Evolutionary conservation across 2,888 invertebrate species (phyloP), one percentile per base, ranked within the genome.

Genomic region (Agriotes lineatus): DNA sequence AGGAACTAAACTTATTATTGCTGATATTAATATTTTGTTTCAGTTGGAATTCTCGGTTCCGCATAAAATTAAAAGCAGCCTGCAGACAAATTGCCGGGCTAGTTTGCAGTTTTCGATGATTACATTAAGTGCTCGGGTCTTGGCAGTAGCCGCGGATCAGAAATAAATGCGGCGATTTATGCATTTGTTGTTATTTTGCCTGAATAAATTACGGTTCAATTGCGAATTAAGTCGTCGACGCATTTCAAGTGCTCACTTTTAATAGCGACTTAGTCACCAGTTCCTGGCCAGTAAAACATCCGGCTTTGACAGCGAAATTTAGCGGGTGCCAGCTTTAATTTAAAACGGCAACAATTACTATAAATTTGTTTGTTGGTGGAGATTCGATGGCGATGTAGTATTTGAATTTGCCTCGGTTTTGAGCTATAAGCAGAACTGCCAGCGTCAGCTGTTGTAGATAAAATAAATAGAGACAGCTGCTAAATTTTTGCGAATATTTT

Each of bases 281-380:
- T 19, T 63, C 20, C 19, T 63, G 54, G 63, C 63, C 42, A 64
- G 57, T 57, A 64, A 64, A 64, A 64, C 48, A 48, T 64, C 37
- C 39, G 45, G 48, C 57, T 64, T 64, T 64, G 64, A 45, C 64
- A 48, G 56, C 48, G 44, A 16, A 44, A 56, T 57, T 64, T 56
- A 56, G 22, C 18, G 33, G 18, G 22, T 33, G 52, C 16, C 52
- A 52, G 33, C 18, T 16, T 33, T 33, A 52, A 52, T 57, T 64
- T 64, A 65, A 10, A 30, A 45, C 9, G 18, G 30, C 18, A 22
- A 35, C 63, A 9, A 16, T 45, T 44, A 57, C 20, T 57, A 64
- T 64, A 64, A 54, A 64, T 64, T 57, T 35, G 42, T 57, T 64
- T 22, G 25, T 54, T 54, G 20, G 20, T 33, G 42, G 1, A 6